Base-by-base conservation (phyloP, 2,113 vertebrate species). In the Macrotis lagotis region DNA sequence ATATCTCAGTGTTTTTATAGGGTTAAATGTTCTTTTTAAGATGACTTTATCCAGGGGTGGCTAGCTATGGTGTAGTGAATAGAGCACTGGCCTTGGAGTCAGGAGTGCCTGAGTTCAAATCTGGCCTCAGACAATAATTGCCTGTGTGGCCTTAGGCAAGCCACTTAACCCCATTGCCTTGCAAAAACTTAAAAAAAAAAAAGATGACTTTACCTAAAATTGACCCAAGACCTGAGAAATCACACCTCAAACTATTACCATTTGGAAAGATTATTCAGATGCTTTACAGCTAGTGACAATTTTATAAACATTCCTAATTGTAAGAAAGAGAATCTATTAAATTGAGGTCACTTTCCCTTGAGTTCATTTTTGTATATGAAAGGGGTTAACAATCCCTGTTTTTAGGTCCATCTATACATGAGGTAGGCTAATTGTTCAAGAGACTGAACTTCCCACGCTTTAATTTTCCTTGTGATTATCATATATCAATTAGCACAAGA, bases 251-350 rank as follows among this genome's bases (percentile, higher is more conserved):
- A 48, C 48, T 90, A n/a, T 91, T 89, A 53, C 0, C 92, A 91
- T 94, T 83, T 51, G 51, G 48, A 90, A 95, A 92, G 55, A 53
- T 66, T 37, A n/a, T 66, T 74, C 90, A 90, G 95, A 44, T 95
- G 48, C 3, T 91, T 92, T 89, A 91, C 91, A 90, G 92, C 90
- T 48, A 55, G 88, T 53, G 26, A 66, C 88, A 48, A 96, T 96
- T 94, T 53, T 91, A 90, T 44, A 92, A 88, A 88, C 47, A 95
- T 97, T 97, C 95, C 90, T 66, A 83, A 37, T 95, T 96, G 88
- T 90, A 94, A 95, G 94, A 95, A 94, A 95, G 91, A 88, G 94
- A 91, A 44, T 83, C 90, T 51, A 92, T 59, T 88, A 50, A 53
- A 50, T 92, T 89, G 89, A 31, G 93, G 47, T 48, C 95, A 88